Percentiles rank a stretch among this genome's conserved stretches.
These are phyloP conservation scores for Monarcha castaneiventris DNA, from an alignment of 2,113 vertebrate species.

Conservation along the genomic window DNA sequence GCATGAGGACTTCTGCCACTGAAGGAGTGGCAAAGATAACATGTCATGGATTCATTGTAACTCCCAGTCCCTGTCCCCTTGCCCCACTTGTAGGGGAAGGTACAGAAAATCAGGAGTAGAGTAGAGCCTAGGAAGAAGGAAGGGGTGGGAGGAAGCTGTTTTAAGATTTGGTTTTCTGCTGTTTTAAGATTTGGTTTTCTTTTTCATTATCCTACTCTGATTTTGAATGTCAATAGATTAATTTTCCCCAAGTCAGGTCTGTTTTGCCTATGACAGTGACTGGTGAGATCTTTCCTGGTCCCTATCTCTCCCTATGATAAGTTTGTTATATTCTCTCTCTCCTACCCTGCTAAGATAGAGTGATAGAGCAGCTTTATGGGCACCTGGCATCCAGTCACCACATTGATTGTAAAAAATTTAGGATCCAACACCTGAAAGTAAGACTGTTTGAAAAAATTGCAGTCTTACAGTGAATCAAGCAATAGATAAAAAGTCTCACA, in stretches of 20 bases:
- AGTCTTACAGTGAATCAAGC: not conserved
- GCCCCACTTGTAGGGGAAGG: accelerated
- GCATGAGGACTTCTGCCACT: not conserved
- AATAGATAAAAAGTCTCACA: not conserved
- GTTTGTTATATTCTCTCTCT: not conserved
- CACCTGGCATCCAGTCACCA: not conserved
- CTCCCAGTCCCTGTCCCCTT: not conserved
- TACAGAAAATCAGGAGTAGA: not conserved
- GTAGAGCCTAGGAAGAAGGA: not conserved
- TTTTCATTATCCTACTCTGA: not conserved
- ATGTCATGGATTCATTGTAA: not conserved
- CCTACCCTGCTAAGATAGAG: not conserved
- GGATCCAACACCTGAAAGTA: not conserved
- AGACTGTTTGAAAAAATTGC: not conserved
- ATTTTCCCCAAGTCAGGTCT: not conserved
- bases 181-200: not conserved
- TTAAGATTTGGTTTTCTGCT: not conserved
- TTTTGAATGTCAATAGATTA: not conserved
- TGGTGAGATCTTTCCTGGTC: not conserved
- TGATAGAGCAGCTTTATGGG: not conserved
- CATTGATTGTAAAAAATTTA: not conserved
- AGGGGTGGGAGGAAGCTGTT: not conserved
- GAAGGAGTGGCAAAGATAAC: not conserved
- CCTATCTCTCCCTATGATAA: not conserved
- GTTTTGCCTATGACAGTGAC: not conserved